Conservation (phyloP, 2,797 vertebrate genomes). For the Botia kubotai region DNA sequence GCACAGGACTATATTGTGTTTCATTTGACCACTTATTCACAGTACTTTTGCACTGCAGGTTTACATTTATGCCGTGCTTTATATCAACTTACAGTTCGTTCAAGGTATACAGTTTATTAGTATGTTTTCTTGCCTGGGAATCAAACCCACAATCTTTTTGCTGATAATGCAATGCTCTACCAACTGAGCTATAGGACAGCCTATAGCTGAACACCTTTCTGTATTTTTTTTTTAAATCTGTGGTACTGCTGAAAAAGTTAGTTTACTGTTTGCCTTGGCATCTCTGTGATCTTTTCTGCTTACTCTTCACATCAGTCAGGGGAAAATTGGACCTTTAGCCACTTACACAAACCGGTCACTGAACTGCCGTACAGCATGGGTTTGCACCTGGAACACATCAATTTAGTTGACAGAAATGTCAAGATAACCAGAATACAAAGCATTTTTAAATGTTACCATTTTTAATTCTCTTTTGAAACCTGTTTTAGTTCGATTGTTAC, state of each 20-base stretch:
- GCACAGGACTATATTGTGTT: neutral
- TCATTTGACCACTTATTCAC: neutral
- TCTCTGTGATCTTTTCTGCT: neutral
- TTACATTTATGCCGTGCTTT: too few species aligned
- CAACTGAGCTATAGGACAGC: too few species aligned
- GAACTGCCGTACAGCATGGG: slow-evolving; percentile 47
- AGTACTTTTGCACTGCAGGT: neutral
- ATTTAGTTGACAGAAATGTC: neutral
- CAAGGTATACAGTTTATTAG: too few species aligned
- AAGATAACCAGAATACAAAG: neutral
- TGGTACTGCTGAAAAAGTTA: neutral
- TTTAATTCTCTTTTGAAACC: neutral
- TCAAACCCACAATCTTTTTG: too few species aligned
- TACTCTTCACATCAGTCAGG: slow-evolving; percentile 40
- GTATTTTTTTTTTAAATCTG: neutral
- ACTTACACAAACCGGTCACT: slow-evolving; percentile 68
- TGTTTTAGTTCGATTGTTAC: too few species aligned
- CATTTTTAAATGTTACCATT: neutral
- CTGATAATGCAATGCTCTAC: too few species aligned
- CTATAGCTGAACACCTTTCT: too few species aligned
- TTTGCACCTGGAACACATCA: neutral
- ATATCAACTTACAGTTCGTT: too few species aligned
- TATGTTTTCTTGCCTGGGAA: too few species aligned
- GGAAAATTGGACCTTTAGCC: slow-evolving; percentile 64
- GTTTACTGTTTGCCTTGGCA: neutral